These are phyloP conservation scores for Zootermopsis nevadensis DNA, from an alignment of 2,888 invertebrate species.

Conservation along the genomic window DNA sequence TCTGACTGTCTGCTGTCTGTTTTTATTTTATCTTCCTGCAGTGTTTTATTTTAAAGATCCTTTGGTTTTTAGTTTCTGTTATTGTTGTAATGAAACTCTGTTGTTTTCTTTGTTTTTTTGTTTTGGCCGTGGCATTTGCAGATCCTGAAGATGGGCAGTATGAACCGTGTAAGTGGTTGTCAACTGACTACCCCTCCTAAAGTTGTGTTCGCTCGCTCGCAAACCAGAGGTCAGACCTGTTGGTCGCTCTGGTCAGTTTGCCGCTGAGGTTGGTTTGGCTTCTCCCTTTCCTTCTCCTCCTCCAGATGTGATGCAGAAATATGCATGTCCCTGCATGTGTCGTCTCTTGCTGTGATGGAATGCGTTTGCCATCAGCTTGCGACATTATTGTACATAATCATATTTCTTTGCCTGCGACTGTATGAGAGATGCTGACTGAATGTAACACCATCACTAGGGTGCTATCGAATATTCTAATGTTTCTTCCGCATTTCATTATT, in stretches of 20 bases:
- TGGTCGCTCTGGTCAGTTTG: slow-evolving; percentile 21
- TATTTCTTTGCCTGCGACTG: slow-evolving; percentile 2
- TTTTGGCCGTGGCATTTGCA: slow-evolving; percentile 61
- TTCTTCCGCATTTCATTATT: neutral
- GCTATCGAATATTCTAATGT: neutral
- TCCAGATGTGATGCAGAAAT: neutral
- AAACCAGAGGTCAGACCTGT: slow-evolving; percentile 1
- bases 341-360: slow-evolving; percentile 1
- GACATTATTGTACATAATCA: neutral
- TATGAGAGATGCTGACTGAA: neutral
- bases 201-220: slow-evolving; percentile 10
- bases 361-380: neutral
- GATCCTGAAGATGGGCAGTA: slow-evolving; percentile 63
- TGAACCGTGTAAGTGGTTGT: slow-evolving; percentile 65
- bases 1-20: slow-evolving; percentile 15
- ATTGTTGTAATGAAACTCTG: slow-evolving; percentile 31
- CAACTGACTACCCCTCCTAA: slow-evolving; percentile 52
- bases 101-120: slow-evolving; percentile 57
- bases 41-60: slow-evolving; percentile 26
- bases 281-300: slow-evolving; percentile 27
- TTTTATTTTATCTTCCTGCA: slow-evolving; percentile 7
- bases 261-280: slow-evolving; percentile 50
- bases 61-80: slow-evolving; percentile 13
- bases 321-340: slow-evolving; percentile 32
- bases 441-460: neutral